These are phyloP conservation scores for Porites cylindrica DNA, from an alignment of 92 coral and sea anemone genomes.

Conservation along the genomic window DNA sequence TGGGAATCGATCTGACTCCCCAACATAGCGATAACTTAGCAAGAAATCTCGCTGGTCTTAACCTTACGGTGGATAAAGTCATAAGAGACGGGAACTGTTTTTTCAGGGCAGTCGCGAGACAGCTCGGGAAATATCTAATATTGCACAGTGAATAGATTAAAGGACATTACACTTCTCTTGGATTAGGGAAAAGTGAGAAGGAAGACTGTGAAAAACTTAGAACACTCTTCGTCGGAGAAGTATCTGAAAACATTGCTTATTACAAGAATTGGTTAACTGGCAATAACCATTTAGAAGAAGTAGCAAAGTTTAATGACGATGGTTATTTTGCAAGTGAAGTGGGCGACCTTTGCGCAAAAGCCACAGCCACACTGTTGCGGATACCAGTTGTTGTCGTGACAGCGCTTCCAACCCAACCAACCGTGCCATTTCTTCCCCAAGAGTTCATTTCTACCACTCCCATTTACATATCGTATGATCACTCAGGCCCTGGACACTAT, in stretches of 20 bases:
- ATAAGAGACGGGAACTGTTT: slow-evolving; percentile 78
- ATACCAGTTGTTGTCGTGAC: slow-evolving; percentile 77
- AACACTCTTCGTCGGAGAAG: slow-evolving; percentile 14
- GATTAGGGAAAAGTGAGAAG: slow-evolving; percentile 53
- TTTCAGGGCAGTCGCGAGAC: slow-evolving; percentile 60
- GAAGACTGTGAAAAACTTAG: slow-evolving; percentile 57
- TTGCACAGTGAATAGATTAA: slow-evolving; percentile 26
- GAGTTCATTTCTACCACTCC: slow-evolving; percentile 64
- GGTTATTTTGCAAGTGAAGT: slow-evolving; percentile 81
- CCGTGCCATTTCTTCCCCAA: slow-evolving; percentile 80
- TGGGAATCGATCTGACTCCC: slow-evolving; percentile 18
- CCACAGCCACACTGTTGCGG: slow-evolving; percentile 63
- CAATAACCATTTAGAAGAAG: slow-evolving; percentile 26
- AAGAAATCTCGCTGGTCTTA: slow-evolving; percentile 71
- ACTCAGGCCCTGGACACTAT: slow-evolving; percentile 85
- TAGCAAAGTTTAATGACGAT: slow-evolving; percentile 64
- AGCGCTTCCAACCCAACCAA: slow-evolving; percentile 66
- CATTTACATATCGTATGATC: slow-evolving; percentile 75
- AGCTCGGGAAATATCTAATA: slow-evolving; percentile 35
- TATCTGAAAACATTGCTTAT: slow-evolving; percentile 58
- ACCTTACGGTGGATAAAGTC: slow-evolving; percentile 57
- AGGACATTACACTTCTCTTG: slow-evolving; percentile 28
- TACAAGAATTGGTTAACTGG: slow-evolving; percentile 79
- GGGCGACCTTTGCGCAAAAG: slow-evolving; percentile 82
- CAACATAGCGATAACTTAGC: slow-evolving; percentile 56